Evolutionary conservation across 92 coral and sea anemone genomes (phyloP), one percentile per base, ranked within the genome.

Genomic region (Epizoanthus ramosus): DNA sequence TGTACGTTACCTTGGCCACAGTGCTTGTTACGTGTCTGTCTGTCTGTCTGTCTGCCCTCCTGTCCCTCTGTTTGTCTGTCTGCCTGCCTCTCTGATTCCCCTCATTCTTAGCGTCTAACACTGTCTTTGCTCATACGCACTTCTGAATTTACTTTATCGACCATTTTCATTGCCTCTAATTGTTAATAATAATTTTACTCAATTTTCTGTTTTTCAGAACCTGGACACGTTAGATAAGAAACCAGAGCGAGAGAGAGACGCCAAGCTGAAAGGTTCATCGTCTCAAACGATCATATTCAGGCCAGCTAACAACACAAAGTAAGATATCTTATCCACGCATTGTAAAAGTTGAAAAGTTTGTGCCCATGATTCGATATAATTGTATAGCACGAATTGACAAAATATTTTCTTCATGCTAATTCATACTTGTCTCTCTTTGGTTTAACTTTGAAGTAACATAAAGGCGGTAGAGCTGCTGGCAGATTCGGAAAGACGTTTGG

Each of bases 281-380:
- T 91, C 97, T 2, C 93, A 90, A 75, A 91, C 97, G 13, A 91
- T 93, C 50, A 93, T 93, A 63, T 93, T 93, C 69, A 93, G 87
- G 79, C 97, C 97, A 17, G 97, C 97, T 10, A 87, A 93, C 84
- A 91, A 75, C 65, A 58, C 89, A 17, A 89, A 85, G 90, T 89
- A 77, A 83, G 86, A 12, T 81, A 2, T 14, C 68, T 56, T 60
- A 17, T 57, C 68, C 16, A 33, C 12, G 31, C 31, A 28, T 28
- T 3, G 56, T 0, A 19, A 0, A 53, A 24, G 19, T 71, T 16
- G 24, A 9, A 6, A n/a, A 18, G 19, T 4, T 79, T 79, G 83
- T 60, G 9, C 13, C 7, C 6, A 23, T 47, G 37, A 31, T 24
- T 21, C 13, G 58, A 47, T 37, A n/a, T n/a, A 18, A 31, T 50